A percentile compares a stretch with the other conserved stretches of the same genome.
Evolutionary conservation across 2,888 invertebrate species (phyloP).

Genomic region (Trichogramma dendrolimi): DNA sequence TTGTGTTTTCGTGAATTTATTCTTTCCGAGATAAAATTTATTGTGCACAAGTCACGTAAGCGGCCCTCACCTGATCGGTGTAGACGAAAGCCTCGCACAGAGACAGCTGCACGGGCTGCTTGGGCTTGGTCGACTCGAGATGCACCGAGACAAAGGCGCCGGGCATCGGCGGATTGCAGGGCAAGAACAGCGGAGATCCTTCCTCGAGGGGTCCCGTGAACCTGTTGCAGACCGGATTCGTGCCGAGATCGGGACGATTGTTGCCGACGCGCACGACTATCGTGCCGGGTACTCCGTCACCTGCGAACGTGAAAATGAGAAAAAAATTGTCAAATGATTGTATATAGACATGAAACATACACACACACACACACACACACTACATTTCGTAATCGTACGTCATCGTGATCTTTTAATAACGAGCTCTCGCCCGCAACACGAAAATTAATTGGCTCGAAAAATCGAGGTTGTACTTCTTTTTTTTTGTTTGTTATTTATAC

Average conservation of each 20-base stretch:
- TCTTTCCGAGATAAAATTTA: neutral
- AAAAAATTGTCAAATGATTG: no score
- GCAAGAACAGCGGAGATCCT: constrained; percentile 84
- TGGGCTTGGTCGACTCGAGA: constrained; percentile 57
- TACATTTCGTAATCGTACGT: neutral
- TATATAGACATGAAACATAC: neutral
- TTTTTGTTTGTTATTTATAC: neutral
- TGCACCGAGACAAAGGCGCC: constrained; percentile 92
- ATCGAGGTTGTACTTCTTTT: neutral
- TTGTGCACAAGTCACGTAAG: neutral
- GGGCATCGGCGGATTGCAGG: constrained; percentile 92
- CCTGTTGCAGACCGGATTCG: constrained; percentile 87
- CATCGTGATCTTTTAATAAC: neutral
- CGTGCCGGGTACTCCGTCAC: constrained; percentile 73
- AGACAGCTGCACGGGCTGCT: constrained; percentile 68
- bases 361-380: neutral
- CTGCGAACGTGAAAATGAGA: constrained; percentile 51
- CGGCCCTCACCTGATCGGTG: constrained; percentile 69
- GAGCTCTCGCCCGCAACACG: neutral
- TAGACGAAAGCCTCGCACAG: constrained; percentile 93
- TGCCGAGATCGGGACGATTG: constrained; percentile 85
- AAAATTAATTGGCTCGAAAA: neutral
- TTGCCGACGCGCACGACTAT: constrained; percentile 88
- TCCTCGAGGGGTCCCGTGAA: constrained; percentile 83
- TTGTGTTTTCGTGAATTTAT: no score